A percentile compares a stretch with the other conserved stretches of the same genome.
Conservation (phyloP, 1,140 invertebrate species). For the Cydia amplana region DNA sequence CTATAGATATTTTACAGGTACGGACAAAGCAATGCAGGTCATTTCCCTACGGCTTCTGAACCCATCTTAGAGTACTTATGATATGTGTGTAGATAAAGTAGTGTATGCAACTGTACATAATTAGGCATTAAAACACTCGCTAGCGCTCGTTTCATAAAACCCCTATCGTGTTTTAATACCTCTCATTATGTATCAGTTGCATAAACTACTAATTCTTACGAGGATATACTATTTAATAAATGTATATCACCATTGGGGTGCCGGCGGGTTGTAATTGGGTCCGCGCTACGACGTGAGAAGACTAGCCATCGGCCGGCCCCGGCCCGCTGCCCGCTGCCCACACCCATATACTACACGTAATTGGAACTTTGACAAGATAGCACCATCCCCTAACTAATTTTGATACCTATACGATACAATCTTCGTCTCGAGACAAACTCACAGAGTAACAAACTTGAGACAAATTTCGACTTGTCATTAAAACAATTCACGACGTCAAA, state of each 20-base stretch:
- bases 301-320: conserved; percentile 57
- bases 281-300: conserved; percentile 56
- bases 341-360: conserved; percentile 49
- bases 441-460: conserved; percentile 10
- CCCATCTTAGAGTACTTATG: too few species aligned
- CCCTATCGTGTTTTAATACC: too few species aligned
- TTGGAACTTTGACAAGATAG: conserved; percentile 77
- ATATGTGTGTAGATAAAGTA: too few species aligned
- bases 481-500: background rate
- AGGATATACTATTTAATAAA: conserved; percentile 54
- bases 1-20: too few species aligned
- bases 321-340: conserved; percentile 40
- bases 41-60: too few species aligned
- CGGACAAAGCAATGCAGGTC: too few species aligned
- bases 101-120: too few species aligned
- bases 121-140: too few species aligned
- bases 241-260: conserved; percentile 54
- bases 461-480: background rate
- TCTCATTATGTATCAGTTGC: too few species aligned
- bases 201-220: too few species aligned
- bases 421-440: background rate
- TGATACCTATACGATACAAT: conserved; percentile 36
- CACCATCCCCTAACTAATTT: conserved; percentile 68
- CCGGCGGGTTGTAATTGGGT: conserved; percentile 55
- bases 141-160: too few species aligned